A percentile compares a stretch with the other conserved stretches of the same genome.
phyloP scores from a whole-genome alignment of 1,140 invertebrate genomes.

The Neocloeon triangulifer region DNA sequence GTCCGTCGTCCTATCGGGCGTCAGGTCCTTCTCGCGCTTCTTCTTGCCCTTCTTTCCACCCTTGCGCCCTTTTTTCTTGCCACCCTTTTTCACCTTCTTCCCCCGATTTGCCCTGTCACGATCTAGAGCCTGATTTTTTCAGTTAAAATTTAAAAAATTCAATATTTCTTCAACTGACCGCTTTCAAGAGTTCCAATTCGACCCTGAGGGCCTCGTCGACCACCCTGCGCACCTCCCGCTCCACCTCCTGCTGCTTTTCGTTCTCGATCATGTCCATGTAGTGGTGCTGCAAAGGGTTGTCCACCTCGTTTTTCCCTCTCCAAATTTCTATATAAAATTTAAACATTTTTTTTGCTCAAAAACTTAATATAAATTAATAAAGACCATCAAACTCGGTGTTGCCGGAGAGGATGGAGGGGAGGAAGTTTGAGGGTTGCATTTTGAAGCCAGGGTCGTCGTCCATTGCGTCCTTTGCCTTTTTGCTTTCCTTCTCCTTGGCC shows the following conservation, averaged over 20 bases:
- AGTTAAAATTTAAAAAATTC: background rate
- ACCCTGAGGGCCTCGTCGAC: constrained; percentile 72
- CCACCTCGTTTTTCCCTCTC: constrained; percentile 51
- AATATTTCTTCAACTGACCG: no score
- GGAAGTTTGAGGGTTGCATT: constrained; percentile 22
- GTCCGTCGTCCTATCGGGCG: constrained; percentile 71
- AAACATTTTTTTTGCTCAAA: no score
- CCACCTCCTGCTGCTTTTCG: constrained; percentile 51
- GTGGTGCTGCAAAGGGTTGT: constrained; percentile 41
- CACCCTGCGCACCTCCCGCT: constrained; percentile 53
- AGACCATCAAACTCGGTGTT: constrained; percentile 22
- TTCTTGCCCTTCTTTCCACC: constrained; percentile 73
- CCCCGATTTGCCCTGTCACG: constrained; percentile 45
- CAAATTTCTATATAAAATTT: constrained; percentile 59
- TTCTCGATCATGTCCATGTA: constrained; percentile 61
- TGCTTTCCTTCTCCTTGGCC: constrained; percentile 22
- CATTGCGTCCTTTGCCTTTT: constrained; percentile 24
- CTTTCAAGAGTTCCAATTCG: constrained; percentile 58
- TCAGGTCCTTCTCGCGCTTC: constrained; percentile 89
- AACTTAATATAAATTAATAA: no score
- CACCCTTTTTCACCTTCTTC: constrained; percentile 53
- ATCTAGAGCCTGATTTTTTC: constrained; percentile 32
- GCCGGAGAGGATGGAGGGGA: constrained; percentile 21
- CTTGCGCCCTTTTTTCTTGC: constrained; percentile 41
- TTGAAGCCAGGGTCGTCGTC: constrained; percentile 29